Base-by-base conservation (phyloP, 2,113 vertebrate species). In the Oxyura jamaicensis region DNA sequence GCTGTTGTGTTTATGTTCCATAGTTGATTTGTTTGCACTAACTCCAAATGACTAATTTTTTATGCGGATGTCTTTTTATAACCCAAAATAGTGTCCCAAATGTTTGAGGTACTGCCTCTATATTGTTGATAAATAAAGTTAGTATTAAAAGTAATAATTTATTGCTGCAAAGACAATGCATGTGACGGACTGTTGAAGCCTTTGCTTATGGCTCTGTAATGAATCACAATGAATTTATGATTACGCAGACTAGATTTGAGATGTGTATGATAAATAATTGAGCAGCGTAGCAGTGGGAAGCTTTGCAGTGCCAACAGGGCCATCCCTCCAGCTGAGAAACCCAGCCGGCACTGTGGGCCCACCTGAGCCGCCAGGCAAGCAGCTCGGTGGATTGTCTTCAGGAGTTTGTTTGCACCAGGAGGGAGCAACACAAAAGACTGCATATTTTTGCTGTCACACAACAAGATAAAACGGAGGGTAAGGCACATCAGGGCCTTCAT, bases 211-310 rank as follows among this genome's bases (percentile, higher is more conserved):
- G 29, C 53, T 60, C 0, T 36, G 55, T 48, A 69, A 66, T 48
- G 41, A 60, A 44, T 83, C 62, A 50, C 42, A 74, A 66, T 48
- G 46, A 60, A 48, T 77, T 66, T 62, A 13, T 41, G 55, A 14
- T 42, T 58, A 42, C 65, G 26, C n/a, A 88, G 52, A 20, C 22
- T 33, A 33, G 16, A 12, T 36, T 82, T 13, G 58, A 52, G 50
- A 22, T 39, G 33, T 0, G 0, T 59, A 5, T 1, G 2, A 2
- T 25, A 36, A 84, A 13, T 7, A 44, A 59, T 26, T 18, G 41
- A 88, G 80, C 53, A 52, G 42, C 4, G 1, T 55, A 44, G 53
- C 80, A 65, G 14, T 56, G 29, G 41, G 75, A 91, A 63, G 59
- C 33, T 46, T 72, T 91, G 35, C 46, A 22, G 39, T 5, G 11